Evolutionary conservation across 1,140 invertebrate species (phyloP).

Genomic region (Ceratosolen fusciceps): DNA sequence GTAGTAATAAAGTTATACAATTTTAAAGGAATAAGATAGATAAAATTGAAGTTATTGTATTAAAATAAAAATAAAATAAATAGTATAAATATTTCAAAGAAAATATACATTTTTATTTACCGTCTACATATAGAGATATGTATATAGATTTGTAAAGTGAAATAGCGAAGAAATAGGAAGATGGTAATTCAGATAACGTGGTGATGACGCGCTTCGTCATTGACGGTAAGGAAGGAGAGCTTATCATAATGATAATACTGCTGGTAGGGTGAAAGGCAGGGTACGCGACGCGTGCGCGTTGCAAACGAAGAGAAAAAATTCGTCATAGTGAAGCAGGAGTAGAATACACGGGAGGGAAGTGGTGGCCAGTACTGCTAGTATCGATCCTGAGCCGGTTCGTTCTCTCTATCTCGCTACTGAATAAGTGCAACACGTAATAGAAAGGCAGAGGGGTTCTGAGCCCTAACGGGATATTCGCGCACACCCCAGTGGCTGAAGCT

Average conservation of each 20-base stretch:
- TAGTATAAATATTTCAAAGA: too few relatives aligned
- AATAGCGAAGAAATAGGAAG: too few relatives aligned
- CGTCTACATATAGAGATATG: too few relatives aligned
- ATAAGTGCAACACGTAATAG: neutral
- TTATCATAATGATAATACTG: neutral
- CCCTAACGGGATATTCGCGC: neutral
- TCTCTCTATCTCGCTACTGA: slow-evolving; percentile 54
- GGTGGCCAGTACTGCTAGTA: slow-evolving; percentile 65
- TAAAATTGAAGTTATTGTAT: too few relatives aligned
- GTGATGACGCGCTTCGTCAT: too few relatives aligned
- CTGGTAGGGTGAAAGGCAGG: slow-evolving; percentile 21
- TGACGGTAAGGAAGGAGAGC: too few relatives aligned
- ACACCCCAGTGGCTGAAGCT: slow-evolving; percentile 16
- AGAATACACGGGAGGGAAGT: slow-evolving; percentile 51
- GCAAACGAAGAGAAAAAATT: slow-evolving; percentile 66
- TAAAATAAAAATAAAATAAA: too few relatives aligned
- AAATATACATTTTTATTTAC: too few relatives aligned
- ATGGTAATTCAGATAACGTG: too few relatives aligned
- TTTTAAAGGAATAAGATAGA: too few relatives aligned
- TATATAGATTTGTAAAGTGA: too few relatives aligned
- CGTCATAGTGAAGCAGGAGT: slow-evolving; percentile 61
- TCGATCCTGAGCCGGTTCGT: slow-evolving; percentile 67
- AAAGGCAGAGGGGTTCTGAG: neutral
- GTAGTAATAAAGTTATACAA: too few relatives aligned
- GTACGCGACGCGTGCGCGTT: slow-evolving; percentile 66